Evolutionary conservation across 2,113 vertebrate species (phyloP), one percentile per base, ranked within the genome.

Genomic region (Athene cunicularia): DNA sequence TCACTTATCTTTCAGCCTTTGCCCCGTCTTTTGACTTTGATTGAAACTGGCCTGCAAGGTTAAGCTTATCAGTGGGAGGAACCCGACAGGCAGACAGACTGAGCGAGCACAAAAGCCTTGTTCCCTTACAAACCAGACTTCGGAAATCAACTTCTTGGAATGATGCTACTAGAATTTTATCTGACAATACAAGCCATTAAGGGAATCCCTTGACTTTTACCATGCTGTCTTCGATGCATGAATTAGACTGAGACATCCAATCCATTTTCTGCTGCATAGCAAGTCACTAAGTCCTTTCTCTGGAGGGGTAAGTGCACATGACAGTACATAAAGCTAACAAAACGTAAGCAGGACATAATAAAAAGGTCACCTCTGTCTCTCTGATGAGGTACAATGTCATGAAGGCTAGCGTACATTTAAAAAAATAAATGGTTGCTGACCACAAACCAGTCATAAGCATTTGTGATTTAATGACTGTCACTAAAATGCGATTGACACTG

Each of bases 401-500:
- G 49, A 45, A 73, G 80, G 66, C 80, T 70, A 20, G 23, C 3
- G 53, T 49, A 17, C 19, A 39, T 45, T 77, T 92, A 11, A 90
- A 94, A 94, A 92, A 86, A 77, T 37, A 85, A 91, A 79, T 45
- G 73, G 66, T 33, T 62, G 95, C 77, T 85, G 88, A 74, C 90
- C 83, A 95, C 70, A 88, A 90, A 66, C 32, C 71, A n/a, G 85
- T 93, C 80, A 52, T 45, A 59, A 75, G 68, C 41, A 37, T 90
- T 87, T 74, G 71, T 32, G 66, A 89, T 82, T 77, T 87, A 92
- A 79, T 86, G 84, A 37, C 84, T 55, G 84, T 53, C 77, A 90
- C 85, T 92, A 86, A 95, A 60, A 63, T 27, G 37, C 20, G 12
- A 41, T 2, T 86, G 94, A 90, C 62, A 37, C 55, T 1, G 16